These are phyloP conservation scores for Drosophila kanekoi DNA, from an alignment of 2,888 invertebrate genomes.

Conservation along the genomic window DNA sequence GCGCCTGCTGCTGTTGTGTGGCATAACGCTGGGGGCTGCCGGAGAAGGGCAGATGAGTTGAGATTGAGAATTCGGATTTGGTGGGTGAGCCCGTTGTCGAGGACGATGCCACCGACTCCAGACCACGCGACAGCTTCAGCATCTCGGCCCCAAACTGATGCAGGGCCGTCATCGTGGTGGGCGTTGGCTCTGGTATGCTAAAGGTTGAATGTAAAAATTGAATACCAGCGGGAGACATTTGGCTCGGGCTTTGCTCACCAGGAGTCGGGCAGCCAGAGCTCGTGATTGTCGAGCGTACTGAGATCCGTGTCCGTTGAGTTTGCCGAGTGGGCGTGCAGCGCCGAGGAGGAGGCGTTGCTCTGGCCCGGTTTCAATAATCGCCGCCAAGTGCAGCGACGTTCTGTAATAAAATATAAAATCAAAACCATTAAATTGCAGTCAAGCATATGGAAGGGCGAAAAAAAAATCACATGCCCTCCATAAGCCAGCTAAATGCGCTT, in stretches of 20 bases:
- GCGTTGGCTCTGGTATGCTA: conserved; percentile 89
- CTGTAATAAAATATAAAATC: conserved; percentile 82
- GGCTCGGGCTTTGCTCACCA: conserved; percentile 84
- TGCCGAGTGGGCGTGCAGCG: conserved; percentile 89
- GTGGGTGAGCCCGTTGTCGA: conserved; percentile 82
- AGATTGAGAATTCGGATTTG: conserved; percentile 82
- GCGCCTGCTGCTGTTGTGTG: conserved; percentile 49
- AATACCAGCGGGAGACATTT: not conserved
- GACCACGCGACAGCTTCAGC: conserved; percentile 92
- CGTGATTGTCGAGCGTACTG: conserved; percentile 93
- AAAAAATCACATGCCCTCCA: conserved; percentile 31
- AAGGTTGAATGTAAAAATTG: not conserved
- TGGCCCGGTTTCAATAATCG: conserved; percentile 87
- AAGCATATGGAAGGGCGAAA: conserved; percentile 14
- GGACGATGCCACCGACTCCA: conserved; percentile 89
- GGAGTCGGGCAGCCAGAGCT: conserved; percentile 91
- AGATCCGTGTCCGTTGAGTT: conserved; percentile 94
- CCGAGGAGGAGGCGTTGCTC: conserved; percentile 85
- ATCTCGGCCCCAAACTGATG: conserved; percentile 95
- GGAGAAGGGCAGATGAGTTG: conserved; percentile 74
- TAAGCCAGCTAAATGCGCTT: conserved; percentile 60
- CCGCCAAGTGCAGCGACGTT: conserved; percentile 92
- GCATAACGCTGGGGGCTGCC: conserved; percentile 71
- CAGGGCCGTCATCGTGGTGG: conserved; percentile 93
- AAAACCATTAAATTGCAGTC: conserved; percentile 34